Base-by-base conservation (phyloP, 2,888 invertebrate species). In the Scrobipalpa costella region DNA sequence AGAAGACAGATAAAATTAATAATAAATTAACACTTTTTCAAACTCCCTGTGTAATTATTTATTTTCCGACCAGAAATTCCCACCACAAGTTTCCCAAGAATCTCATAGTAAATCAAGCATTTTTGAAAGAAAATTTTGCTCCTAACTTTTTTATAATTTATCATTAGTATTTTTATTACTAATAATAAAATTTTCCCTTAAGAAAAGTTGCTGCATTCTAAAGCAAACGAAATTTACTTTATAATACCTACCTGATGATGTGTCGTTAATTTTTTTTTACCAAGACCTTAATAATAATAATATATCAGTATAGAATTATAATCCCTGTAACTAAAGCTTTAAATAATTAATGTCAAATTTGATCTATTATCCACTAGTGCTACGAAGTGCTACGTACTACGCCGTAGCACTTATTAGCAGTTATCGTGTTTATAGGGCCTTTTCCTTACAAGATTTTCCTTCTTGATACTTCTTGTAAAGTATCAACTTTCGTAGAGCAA, bases 1-100 rank as follows among this genome's bases (percentile, higher is more conserved):
- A 55, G 50, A 27, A 47, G 40, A 63, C 63, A 63, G 36, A n/a
- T 55, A 34, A 55, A 55, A 34, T 34, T n/a, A 19, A 52, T 27
- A 55, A 33, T 55, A 55, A 55, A 55, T 55, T 8, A 15, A 55
- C 33, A 27, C 27, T 7, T 55, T 34, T 55, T 15, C 21, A 11
- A 52, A 55, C 2, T 33, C 15, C 15, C n/a, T 13, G n/a, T 34
- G n/a, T 55, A 34, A 49, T 13, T 44, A 15, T 15, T 40, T 15
- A 15, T 44, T 5, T 44, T 9, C 11, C 40, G 9, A 11, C 1
- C 38, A 11, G 9, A 7, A 38, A 11, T 6, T 38, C 38, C 38
- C 8, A 38, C 8, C 8, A 38, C 11, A 38, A 11, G 38, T 38
- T 11, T 8, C 7, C 7, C 38, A 38, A 11, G 11, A 38, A 38